These are phyloP conservation scores for Scolanthus callimorphus DNA, from an alignment of 92 coral and sea anemone species.

Conservation along the genomic window DNA sequence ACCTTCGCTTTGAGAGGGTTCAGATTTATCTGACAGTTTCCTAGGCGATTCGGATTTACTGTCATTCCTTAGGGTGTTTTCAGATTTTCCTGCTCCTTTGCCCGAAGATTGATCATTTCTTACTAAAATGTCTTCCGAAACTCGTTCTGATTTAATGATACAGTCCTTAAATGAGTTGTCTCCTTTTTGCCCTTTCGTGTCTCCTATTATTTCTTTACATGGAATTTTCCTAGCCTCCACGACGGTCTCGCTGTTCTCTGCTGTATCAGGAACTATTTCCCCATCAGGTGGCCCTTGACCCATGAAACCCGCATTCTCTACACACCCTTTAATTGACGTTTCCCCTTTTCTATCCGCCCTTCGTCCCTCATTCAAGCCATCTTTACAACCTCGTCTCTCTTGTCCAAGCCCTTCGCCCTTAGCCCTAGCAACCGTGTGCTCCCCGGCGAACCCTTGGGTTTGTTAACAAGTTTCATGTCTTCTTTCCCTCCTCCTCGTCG, in stretches of 20 bases:
- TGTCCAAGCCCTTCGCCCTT: no score
- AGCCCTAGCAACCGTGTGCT: no score
- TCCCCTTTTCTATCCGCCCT: slow-evolving; percentile 12
- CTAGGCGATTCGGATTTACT: not conserved
- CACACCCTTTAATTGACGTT: not conserved
- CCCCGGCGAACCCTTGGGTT: no score
- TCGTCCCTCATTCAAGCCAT: not conserved
- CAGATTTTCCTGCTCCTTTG: not conserved
- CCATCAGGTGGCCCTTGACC: not conserved
- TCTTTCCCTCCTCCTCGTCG: no score
- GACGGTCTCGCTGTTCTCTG: no score
- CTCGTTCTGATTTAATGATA: not conserved
- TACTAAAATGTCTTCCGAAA: not conserved
- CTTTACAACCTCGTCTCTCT: not conserved
- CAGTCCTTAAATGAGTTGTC: slow-evolving; percentile 5
- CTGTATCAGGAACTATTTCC: no score
- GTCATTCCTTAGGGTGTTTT: no score
- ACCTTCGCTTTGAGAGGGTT: not conserved
- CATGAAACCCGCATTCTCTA: not conserved
- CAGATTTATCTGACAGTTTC: no score
- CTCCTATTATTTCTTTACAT: not conserved
- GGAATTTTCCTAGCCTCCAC: no score
- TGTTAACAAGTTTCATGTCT: no score
- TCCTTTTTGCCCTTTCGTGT: slow-evolving; percentile 12
- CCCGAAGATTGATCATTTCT: not conserved